A percentile compares a stretch with the other conserved stretches of the same genome.
Evolutionary conservation across 2,797 vertebrate species (phyloP).

Genomic region (Meda fulgida): DNA sequence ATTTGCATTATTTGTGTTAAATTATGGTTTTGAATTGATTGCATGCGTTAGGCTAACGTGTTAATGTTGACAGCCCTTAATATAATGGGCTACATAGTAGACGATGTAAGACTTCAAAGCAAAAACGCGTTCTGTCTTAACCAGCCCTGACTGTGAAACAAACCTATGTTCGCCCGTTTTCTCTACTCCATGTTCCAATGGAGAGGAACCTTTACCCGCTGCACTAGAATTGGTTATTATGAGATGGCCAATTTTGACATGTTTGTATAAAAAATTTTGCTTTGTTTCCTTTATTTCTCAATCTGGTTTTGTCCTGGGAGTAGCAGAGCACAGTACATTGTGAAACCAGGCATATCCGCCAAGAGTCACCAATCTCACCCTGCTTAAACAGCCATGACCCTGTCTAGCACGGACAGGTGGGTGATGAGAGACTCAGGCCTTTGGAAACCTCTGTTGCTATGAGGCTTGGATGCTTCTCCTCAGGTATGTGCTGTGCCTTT

Average conservation of each 20-base stretch:
- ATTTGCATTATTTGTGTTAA: no score
- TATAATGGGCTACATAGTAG: no score
- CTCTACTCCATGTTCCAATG: conserved; percentile 24
- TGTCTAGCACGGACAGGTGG: conserved; percentile 66
- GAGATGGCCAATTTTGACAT: conserved; percentile 48
- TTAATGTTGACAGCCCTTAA: no score
- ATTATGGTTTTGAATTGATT: no score
- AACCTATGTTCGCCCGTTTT: conserved; percentile 45
- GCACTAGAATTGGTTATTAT: conserved; percentile 39
- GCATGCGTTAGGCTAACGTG: no score
- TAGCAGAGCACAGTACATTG: conserved; percentile 57
- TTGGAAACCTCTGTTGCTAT: conserved; percentile 38
- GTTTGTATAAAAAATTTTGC: conserved; percentile 33
- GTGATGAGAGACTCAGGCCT: conserved; percentile 61
- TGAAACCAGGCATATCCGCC: conserved; percentile 60
- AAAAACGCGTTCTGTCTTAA: no score
- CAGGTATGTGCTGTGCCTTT: conserved; percentile 41
- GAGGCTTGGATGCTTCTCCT: conserved; percentile 38
- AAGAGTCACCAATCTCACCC: conserved; percentile 64
- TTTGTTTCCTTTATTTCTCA: conserved; percentile 53
- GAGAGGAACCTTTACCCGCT: conserved; percentile 26
- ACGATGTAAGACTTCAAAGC: neutral
- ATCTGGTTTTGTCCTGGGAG: conserved; percentile 37
- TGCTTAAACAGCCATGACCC: conserved; percentile 53
- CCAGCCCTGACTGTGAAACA: conserved; percentile 45